Percentiles rank a stretch among this genome's conserved stretches.
phyloP scores from a whole-genome alignment of 2,797 vertebrate species.

The Poeciliopsis infans region DNA sequence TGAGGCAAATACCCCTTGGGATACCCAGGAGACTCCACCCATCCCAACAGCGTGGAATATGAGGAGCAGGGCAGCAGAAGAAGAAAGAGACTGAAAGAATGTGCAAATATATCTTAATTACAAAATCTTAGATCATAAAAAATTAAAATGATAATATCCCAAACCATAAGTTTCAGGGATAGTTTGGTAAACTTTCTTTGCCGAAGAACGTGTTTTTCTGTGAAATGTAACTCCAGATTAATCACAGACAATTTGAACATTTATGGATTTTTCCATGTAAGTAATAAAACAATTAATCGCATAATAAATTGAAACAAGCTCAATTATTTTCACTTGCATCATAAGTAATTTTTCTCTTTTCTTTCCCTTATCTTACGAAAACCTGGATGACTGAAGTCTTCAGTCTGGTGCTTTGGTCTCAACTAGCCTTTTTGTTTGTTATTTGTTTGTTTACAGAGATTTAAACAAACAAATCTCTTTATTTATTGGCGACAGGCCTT shows the following conservation, averaged over 20 bases:
- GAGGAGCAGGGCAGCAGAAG: slow-evolving; percentile 50
- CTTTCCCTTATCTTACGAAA: too few relatives aligned
- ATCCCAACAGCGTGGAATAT: slow-evolving; percentile 63
- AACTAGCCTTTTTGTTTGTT: too few relatives aligned
- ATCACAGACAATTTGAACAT: not conserved
- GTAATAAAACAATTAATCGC: too few relatives aligned
- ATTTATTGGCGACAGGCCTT: too few relatives aligned
- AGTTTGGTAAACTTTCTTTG: not conserved
- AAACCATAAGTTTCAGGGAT: not conserved
- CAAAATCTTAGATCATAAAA: not conserved
- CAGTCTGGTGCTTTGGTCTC: too few relatives aligned
- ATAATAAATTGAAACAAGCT: too few relatives aligned
- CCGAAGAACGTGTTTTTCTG: not conserved
- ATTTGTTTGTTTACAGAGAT: too few relatives aligned
- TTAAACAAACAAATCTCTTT: too few relatives aligned
- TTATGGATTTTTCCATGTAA: not conserved
- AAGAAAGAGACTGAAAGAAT: slow-evolving; percentile 61
- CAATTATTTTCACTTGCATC: too few relatives aligned
- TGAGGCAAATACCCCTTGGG: slow-evolving; percentile 86
- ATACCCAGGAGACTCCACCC: slow-evolving; percentile 87
- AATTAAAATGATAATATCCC: not conserved
- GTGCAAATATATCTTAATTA: not conserved
- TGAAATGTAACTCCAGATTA: not conserved
- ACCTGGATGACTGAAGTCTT: too few relatives aligned
- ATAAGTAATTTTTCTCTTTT: too few relatives aligned